Conservation (phyloP, 2,888 invertebrate species). For the Psococerastis gibbosa region DNA sequence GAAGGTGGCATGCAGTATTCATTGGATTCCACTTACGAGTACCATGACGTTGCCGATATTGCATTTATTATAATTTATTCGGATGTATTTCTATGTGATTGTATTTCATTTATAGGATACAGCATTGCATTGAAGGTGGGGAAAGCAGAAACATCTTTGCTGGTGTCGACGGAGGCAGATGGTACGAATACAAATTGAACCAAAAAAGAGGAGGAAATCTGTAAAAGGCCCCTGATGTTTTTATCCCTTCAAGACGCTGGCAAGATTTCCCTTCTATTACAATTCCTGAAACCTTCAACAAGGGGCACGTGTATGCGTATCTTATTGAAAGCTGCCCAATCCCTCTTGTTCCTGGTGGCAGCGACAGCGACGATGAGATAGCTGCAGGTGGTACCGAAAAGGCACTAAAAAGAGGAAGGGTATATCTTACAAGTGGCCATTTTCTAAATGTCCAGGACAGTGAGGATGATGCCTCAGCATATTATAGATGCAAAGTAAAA, state of each 20-base stretch:
- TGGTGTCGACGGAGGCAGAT: background rate
- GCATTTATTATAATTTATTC: too few relatives aligned
- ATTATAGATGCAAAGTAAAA: background rate
- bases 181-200: background rate
- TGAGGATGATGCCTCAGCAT: background rate
- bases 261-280: background rate
- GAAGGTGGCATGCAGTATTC: too few relatives aligned
- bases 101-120: background rate
- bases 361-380: background rate
- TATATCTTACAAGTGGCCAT: background rate
- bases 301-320: background rate
- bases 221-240: too few relatives aligned
- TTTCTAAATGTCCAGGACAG: background rate
- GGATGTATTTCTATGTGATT: background rate
- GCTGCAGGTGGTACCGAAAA: background rate
- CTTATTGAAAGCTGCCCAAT: background rate
- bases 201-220: too few relatives aligned
- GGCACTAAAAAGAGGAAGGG: background rate
- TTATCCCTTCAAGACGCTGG: too few relatives aligned
- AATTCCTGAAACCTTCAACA: background rate
- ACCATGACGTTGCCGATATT: too few relatives aligned
- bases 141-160: background rate
- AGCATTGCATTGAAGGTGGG: background rate
- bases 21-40: too few relatives aligned
- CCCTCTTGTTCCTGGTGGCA: background rate